phyloP scores from a whole-genome alignment of 2,888 invertebrate species.

The Diogma glabrata region DNA sequence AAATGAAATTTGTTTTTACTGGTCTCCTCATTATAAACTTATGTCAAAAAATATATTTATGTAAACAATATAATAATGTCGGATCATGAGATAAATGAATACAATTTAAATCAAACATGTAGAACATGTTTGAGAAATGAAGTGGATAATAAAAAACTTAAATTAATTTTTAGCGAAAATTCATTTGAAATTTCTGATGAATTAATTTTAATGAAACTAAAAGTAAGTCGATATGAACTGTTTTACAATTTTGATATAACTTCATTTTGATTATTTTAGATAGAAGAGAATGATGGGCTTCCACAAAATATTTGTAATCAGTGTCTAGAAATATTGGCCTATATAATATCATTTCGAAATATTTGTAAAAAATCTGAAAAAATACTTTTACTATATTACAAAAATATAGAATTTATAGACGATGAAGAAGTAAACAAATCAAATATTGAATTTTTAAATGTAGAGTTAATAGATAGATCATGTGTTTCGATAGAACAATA shows the following conservation, averaged over 20 bases:
- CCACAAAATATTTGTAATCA: constrained; percentile 13
- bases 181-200: neutral
- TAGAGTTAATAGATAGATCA: neutral
- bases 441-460: neutral
- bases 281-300: constrained; percentile 11
- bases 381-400: constrained; percentile 1
- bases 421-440: constrained; percentile 6
- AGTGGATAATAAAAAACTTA: neutral
- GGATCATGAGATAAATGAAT: neutral
- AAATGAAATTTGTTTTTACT: too few relatives aligned
- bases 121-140: constrained; percentile 6
- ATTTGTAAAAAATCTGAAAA: constrained; percentile 7
- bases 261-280: constrained; percentile 4
- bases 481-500: neutral
- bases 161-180: neutral
- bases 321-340: constrained; percentile 9
- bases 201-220: neutral
- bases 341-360: constrained; percentile 4
- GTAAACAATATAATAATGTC: too few relatives aligned
- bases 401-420: neutral
- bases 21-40: too few relatives aligned
- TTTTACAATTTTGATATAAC: neutral
- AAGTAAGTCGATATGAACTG: neutral
- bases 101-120: neutral
- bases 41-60: too few relatives aligned